phyloP scores from a whole-genome alignment of 2,888 invertebrate genomes.

The Baronia brevicornis region DNA sequence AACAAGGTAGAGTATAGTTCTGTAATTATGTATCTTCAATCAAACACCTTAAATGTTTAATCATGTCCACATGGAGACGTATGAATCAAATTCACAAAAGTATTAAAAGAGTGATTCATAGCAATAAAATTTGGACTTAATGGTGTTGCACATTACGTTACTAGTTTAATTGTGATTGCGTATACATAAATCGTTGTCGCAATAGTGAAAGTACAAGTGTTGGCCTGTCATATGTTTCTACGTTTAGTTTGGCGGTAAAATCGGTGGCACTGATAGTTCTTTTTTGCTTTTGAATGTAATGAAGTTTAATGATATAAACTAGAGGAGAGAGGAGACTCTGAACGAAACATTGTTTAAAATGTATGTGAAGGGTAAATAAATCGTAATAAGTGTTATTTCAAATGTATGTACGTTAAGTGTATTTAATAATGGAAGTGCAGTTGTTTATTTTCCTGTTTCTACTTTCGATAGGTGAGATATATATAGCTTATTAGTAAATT shows the following conservation, averaged over 20 bases:
- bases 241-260: slow-evolving; percentile 63
- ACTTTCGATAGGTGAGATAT: slow-evolving; percentile 28
- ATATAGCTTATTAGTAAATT: slow-evolving; percentile 4
- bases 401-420: slow-evolving; percentile 6
- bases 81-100: slow-evolving; percentile 6
- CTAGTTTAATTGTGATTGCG: slow-evolving; percentile 14
- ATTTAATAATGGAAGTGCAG: slow-evolving; percentile 19
- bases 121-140: slow-evolving; percentile 18
- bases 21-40: too few relatives aligned
- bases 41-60: slow-evolving; percentile 20
- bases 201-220: slow-evolving; percentile 36
- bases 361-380: slow-evolving; percentile 7
- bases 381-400: slow-evolving; percentile 3
- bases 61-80: slow-evolving; percentile 18
- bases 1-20: slow-evolving; percentile 6
- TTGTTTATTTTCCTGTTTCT: slow-evolving; percentile 22
- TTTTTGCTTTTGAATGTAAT: slow-evolving; percentile 23
- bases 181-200: slow-evolving; percentile 32
- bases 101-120: slow-evolving; percentile 17
- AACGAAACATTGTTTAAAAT: slow-evolving; percentile 5
- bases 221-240: slow-evolving; percentile 30
- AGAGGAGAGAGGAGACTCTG: neutral
- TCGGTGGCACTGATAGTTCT: slow-evolving; percentile 32
- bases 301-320: slow-evolving; percentile 7
- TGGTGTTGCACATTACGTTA: slow-evolving; percentile 11